These are phyloP conservation scores for Diaperis boleti DNA, from an alignment of 2,888 invertebrate genomes.

Conservation along the genomic window DNA sequence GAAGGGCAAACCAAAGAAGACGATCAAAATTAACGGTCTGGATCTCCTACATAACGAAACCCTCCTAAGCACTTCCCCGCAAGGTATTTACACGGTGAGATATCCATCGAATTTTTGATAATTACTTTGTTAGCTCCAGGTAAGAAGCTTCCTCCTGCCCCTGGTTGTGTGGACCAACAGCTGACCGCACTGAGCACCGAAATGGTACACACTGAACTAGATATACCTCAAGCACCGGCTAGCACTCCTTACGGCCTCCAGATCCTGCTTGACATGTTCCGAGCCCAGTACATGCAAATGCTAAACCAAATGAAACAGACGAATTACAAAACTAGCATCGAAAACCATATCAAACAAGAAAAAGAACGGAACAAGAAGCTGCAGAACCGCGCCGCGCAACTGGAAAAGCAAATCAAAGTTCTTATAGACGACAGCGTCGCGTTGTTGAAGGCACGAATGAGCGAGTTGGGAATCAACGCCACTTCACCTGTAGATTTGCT, in stretches of 20 bases:
- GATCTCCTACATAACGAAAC: conserved; percentile 92
- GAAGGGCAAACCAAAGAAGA: conserved; percentile 73
- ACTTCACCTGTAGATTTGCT: conserved; percentile 87
- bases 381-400: conserved; percentile 86
- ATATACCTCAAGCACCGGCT: conserved; percentile 82
- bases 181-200: conserved; percentile 82
- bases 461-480: conserved; percentile 90
- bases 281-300: conserved; percentile 87
- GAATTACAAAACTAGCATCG: conserved; percentile 78
- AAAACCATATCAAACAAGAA: conserved; percentile 84
- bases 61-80: conserved; percentile 85
- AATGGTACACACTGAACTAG: conserved; percentile 84
- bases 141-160: conserved; percentile 86
- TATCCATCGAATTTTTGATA: neutral
- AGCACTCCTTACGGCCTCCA: conserved; percentile 89
- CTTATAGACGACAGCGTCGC: conserved; percentile 93
- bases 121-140: conserved; percentile 67
- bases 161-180: conserved; percentile 93
- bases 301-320: conserved; percentile 87
- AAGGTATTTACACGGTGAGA: conserved; percentile 65
- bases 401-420: conserved; percentile 93
- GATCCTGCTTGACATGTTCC: conserved; percentile 86
- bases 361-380: conserved; percentile 81
- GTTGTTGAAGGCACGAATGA: conserved; percentile 88
- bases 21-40: conserved; percentile 85